These are phyloP conservation scores for Ariopsis seemanni DNA, from an alignment of 2,113 vertebrate species.

Conservation along the genomic window DNA sequence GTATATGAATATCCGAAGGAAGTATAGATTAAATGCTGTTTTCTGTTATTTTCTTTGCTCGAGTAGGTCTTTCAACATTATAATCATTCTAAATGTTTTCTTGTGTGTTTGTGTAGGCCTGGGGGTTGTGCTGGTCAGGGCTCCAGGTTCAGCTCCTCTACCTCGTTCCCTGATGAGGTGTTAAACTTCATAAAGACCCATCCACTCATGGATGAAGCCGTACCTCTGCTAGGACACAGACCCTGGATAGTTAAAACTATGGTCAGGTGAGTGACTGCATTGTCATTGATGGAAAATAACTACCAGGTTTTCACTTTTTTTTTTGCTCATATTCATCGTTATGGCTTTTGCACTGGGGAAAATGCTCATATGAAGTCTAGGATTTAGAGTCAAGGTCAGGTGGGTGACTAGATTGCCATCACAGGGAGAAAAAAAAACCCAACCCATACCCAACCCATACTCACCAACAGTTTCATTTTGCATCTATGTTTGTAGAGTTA, in stretches of 20 bases:
- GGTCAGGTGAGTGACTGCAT: slow-evolving; percentile 76
- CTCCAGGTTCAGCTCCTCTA: slow-evolving; percentile 89
- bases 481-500: neutral
- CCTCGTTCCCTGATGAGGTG: slow-evolving; percentile 91
- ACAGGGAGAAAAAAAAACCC: neutral
- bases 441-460: neutral
- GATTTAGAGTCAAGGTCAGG: slow-evolving; percentile 3
- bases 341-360: neutral
- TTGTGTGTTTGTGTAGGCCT: slow-evolving; percentile 74
- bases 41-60: neutral
- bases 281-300: neutral
- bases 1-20: neutral
- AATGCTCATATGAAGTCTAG: neutral
- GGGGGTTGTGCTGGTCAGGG: slow-evolving; percentile 87
- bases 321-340: neutral
- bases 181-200: slow-evolving; percentile 94
- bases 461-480: neutral
- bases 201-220: slow-evolving; percentile 92
- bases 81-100: neutral
- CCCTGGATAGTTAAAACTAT: slow-evolving; percentile 95
- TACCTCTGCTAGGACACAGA: slow-evolving; percentile 83
- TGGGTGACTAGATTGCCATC: neutral
- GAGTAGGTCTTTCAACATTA: neutral
- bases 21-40: neutral
- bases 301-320: too few relatives aligned